Evolutionary conservation across 1,140 invertebrate genomes (phyloP).

Genomic region (Dendrolimus punctatus): DNA sequence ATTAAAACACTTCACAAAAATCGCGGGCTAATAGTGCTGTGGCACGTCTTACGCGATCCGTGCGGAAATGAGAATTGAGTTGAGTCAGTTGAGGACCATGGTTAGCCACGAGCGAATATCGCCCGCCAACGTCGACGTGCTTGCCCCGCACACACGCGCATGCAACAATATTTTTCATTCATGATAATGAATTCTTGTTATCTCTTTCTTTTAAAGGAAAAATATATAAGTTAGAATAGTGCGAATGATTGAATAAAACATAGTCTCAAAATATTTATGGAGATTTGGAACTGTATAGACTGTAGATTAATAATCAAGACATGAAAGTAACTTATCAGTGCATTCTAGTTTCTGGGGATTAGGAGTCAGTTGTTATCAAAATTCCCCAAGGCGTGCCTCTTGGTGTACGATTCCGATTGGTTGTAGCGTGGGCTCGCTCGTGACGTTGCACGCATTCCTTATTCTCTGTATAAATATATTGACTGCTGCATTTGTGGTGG

Average conservation of each 20-base stretch:
- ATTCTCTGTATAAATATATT: conserved; percentile 59
- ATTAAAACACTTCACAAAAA: conserved; percentile 23
- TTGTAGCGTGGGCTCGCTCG: conserved; percentile 61
- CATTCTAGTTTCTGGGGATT: too few relatives aligned
- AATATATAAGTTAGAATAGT: background rate
- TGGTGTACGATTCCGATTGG: conserved; percentile 55
- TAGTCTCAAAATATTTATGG: background rate
- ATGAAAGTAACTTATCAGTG: background rate
- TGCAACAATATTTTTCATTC: conserved; percentile 59
- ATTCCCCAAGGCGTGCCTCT: conserved; percentile 48
- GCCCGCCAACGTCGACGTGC: conserved; percentile 25
- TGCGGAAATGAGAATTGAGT: conserved; percentile 47
- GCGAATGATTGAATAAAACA: background rate
- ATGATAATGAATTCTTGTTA: conserved; percentile 55
- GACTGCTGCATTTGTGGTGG: conserved; percentile 36
- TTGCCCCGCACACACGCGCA: conserved; percentile 23
- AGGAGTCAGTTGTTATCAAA: conserved; percentile 25
- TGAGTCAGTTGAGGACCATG: background rate
- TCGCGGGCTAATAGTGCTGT: conserved; percentile 24
- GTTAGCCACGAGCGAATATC: conserved; percentile 7
- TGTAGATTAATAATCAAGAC: background rate
- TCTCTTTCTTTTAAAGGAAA: conserved; percentile 33
- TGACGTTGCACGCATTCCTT: conserved; percentile 63
- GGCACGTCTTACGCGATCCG: conserved; percentile 50
- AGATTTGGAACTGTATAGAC: background rate